These are phyloP conservation scores for Pao palembangensis DNA, from an alignment of 2,113 vertebrate genomes.

Conservation along the genomic window DNA sequence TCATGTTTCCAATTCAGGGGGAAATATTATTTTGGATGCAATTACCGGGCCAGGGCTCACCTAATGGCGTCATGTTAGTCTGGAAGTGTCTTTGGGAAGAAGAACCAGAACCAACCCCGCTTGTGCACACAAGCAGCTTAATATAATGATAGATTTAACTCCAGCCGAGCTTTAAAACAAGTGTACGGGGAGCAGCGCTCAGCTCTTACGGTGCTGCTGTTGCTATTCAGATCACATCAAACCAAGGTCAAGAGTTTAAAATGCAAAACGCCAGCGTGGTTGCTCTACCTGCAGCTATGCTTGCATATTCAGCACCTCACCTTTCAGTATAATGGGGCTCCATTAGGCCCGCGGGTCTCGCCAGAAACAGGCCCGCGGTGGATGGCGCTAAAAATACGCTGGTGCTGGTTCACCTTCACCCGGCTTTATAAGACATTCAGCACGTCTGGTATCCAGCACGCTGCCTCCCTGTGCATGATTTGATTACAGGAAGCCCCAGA, in stretches of 20 bases:
- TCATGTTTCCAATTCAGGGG: conserved; percentile 8
- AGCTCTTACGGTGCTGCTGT: background rate
- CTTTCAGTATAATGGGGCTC: conserved; percentile 34
- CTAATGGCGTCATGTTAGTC: conserved; percentile 58
- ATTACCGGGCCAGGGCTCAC: conserved; percentile 48
- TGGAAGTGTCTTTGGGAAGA: conserved; percentile 32
- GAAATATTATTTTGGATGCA: conserved; percentile 36
- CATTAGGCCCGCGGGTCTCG: conserved; percentile 55
- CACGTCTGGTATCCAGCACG: background rate
- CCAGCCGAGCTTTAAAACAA: conserved; percentile 4
- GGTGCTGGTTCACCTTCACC: conserved; percentile 42
- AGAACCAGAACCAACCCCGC: conserved; percentile 25
- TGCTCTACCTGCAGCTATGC: conserved; percentile 14
- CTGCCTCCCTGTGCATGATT: conserved; percentile 9
- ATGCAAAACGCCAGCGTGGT: background rate
- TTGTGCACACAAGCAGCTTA: conserved; percentile 20
- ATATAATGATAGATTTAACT: conserved; percentile 32
- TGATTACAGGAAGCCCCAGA: conserved; percentile 10
- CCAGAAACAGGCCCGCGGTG: conserved; percentile 53
- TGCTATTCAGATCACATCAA: conserved; percentile 8
- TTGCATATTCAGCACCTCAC: background rate
- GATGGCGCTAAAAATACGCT: conserved; percentile 43
- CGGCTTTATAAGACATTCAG: conserved; percentile 16
- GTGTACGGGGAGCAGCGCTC: background rate
- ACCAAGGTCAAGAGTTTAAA: conserved; percentile 31